Conservation (phyloP, 2,113 vertebrate species). For the Thunnus thynnus region DNA sequence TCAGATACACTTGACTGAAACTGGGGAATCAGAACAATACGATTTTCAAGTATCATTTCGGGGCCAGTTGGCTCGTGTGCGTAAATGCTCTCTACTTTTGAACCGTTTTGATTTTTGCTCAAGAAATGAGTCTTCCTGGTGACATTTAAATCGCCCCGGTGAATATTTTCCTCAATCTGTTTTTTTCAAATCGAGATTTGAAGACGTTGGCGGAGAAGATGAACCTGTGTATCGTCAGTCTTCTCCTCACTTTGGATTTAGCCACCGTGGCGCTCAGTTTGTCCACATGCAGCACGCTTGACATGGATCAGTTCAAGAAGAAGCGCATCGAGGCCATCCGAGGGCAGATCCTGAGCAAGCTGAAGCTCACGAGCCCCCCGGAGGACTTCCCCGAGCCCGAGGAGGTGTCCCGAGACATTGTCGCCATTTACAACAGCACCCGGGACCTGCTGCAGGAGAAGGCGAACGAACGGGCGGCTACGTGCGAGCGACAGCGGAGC, state of each 20-base stretch:
- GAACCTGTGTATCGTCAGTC: slow-evolving; percentile 91
- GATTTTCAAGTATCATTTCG: not conserved
- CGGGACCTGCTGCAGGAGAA: slow-evolving; percentile 95
- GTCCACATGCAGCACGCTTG: slow-evolving; percentile 97
- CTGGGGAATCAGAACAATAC: not conserved
- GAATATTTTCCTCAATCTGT: slow-evolving; percentile 32
- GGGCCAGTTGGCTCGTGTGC: slow-evolving; percentile 4
- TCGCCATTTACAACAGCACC: slow-evolving; percentile 98
- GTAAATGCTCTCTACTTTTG: slow-evolving; percentile 24
- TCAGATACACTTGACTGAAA: slow-evolving; percentile 41
- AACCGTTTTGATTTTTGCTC: slow-evolving; percentile 10
- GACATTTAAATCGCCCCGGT: slow-evolving; percentile 22
- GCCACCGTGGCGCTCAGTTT: slow-evolving; percentile 90
- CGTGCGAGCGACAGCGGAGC: slow-evolving; percentile 93
- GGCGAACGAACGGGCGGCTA: slow-evolving; percentile 92
- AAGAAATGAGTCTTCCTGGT: slow-evolving; percentile 32
- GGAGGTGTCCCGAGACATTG: slow-evolving; percentile 94
- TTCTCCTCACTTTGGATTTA: slow-evolving; percentile 91
- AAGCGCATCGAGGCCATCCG: slow-evolving; percentile 97
- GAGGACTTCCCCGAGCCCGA: slow-evolving; percentile 90
- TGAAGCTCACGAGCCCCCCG: slow-evolving; percentile 94
- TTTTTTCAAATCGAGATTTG: not conserved
- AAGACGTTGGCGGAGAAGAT: slow-evolving; percentile 82
- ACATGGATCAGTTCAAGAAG: slow-evolving; percentile 97
- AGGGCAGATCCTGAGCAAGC: slow-evolving; percentile 97